A percentile compares a stretch with the other conserved stretches of the same genome.
Evolutionary conservation across 2,888 invertebrate genomes (phyloP).

Genomic region (Orthosia gracilis): DNA sequence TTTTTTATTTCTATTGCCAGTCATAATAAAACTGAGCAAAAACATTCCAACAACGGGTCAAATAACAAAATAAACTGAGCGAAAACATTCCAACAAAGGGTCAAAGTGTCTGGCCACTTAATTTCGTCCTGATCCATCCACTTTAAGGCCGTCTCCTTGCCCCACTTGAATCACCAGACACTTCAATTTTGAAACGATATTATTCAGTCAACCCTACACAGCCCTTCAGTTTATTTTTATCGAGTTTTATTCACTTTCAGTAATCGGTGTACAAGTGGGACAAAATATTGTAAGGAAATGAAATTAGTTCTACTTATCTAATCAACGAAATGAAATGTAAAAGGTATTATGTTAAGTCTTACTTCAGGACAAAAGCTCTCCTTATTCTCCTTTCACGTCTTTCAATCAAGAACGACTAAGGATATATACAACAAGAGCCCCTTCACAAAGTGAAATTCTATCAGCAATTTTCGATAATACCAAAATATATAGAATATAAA

Average conservation of each 20-base stretch:
- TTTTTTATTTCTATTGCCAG: not conserved
- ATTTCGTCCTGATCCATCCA: not conserved
- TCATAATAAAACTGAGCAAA: not conserved
- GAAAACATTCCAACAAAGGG: not conserved
- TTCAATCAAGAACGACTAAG: not conserved
- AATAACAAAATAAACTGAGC: not conserved
- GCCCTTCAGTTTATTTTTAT: not conserved
- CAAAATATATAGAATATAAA: too few relatives aligned
- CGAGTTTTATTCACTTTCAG: not conserved
- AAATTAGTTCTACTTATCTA: not conserved
- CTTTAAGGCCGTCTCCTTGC: not conserved
- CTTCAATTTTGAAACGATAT: conserved; percentile 17
- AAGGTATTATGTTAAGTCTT: too few relatives aligned
- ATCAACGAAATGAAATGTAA: too few relatives aligned
- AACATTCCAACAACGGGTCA: not conserved
- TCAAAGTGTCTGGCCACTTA: conserved; percentile 1
- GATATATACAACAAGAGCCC: too few relatives aligned
- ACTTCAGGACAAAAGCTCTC: not conserved
- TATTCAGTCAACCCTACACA: not conserved
- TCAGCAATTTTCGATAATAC: too few relatives aligned
- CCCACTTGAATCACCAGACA: conserved; percentile 4
- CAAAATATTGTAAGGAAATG: not conserved
- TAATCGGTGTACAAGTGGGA: not conserved
- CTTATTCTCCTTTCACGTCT: not conserved
- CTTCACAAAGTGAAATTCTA: too few relatives aligned